Percentiles rank a stretch among this genome's conserved stretches.
Evolutionary conservation across 2,888 invertebrate genomes (phyloP).

Genomic region (Cephus pygmeus): DNA sequence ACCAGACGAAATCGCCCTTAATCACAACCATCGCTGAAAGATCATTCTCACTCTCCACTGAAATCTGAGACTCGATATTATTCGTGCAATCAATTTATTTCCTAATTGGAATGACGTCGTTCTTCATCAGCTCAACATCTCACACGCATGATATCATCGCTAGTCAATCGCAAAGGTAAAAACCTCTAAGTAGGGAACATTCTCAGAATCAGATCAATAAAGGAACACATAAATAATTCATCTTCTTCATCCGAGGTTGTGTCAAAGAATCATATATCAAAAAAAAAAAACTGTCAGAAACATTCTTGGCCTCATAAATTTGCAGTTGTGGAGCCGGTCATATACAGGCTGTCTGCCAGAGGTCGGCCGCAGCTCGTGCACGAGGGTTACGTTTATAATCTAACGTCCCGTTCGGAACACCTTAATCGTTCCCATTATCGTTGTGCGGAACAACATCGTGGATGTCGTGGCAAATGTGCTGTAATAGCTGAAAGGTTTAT

Average conservation of each 20-base stretch:
- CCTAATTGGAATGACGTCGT: neutral
- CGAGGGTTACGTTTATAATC: slow-evolving; percentile 53
- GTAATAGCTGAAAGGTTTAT: slow-evolving; percentile 53
- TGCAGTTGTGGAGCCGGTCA: slow-evolving; percentile 47
- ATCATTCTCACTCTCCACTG: neutral
- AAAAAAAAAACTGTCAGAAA: neutral
- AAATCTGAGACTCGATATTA: neutral
- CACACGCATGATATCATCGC: neutral
- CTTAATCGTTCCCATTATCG: slow-evolving; percentile 53
- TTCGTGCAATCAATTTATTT: neutral
- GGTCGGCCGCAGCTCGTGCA: slow-evolving; percentile 52
- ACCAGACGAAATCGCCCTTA: neutral
- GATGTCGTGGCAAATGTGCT: slow-evolving; percentile 53
- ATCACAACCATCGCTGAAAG: neutral
- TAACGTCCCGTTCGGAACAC: slow-evolving; percentile 51
- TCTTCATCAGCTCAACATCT: neutral
- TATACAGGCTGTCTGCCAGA: slow-evolving; percentile 49
- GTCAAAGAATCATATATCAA: neutral
- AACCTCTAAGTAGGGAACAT: neutral
- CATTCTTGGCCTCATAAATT: slow-evolving; percentile 6
- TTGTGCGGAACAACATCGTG: slow-evolving; percentile 55
- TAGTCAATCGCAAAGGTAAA: neutral
- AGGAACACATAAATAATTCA: neutral
- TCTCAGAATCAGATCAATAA: neutral
- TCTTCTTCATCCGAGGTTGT: neutral